These are phyloP conservation scores for Choloepus hoffmanni DNA, from an alignment of 2,113 vertebrate species.

Conservation along the genomic window DNA sequence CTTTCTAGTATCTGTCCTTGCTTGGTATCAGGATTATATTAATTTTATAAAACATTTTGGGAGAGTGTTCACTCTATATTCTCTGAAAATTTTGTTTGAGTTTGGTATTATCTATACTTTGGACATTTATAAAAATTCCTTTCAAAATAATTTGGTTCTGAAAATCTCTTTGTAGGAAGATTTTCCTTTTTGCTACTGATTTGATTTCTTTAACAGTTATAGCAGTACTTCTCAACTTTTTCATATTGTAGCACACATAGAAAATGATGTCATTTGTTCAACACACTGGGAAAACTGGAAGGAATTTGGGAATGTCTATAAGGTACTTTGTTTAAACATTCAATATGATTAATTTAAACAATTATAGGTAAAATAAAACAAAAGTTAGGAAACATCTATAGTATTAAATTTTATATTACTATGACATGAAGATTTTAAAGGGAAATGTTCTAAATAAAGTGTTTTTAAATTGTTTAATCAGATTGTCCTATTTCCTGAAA, in stretches of 20 bases:
- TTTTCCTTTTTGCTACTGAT: neutral
- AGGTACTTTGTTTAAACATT: neutral
- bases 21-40: neutral
- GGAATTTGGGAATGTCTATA: neutral
- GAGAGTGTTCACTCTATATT: neutral
- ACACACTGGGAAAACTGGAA: neutral
- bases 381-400: neutral
- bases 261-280: neutral
- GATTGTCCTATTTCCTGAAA: neutral
- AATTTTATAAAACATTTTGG: slow-evolving; percentile 9
- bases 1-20: neutral
- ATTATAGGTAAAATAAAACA: neutral
- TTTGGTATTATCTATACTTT: neutral
- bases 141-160: neutral
- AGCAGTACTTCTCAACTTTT: neutral
- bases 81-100: neutral
- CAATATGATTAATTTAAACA: neutral
- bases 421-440: slow-evolving; percentile 37
- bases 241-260: neutral
- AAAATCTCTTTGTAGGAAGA: neutral
- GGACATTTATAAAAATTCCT: neutral
- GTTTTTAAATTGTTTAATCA: slow-evolving; percentile 15
- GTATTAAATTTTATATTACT: slow-evolving; percentile 28
- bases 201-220: neutral
- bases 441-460: slow-evolving; percentile 35